phyloP scores from a whole-genome alignment of 2,888 invertebrate genomes.

The Amaurobius ferox region DNA sequence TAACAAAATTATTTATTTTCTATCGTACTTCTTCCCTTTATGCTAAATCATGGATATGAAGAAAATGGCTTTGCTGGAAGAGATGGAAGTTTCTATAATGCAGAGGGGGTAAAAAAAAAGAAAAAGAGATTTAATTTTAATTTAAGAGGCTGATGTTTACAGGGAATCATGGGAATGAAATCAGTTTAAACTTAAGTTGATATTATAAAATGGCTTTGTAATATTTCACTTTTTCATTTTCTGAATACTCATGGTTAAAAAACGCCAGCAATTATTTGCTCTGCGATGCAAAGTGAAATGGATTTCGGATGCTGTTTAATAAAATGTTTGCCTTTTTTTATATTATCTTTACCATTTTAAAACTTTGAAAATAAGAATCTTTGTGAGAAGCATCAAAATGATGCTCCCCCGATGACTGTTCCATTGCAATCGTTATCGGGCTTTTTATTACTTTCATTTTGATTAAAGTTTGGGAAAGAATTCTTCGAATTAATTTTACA shows the following conservation, averaged over 20 bases:
- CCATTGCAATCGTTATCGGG: background rate
- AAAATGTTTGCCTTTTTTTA: background rate
- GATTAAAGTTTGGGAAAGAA: background rate
- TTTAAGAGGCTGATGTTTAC: background rate
- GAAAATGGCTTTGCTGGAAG: too few relatives aligned
- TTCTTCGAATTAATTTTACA: background rate
- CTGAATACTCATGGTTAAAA: background rate
- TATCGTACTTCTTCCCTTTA: background rate
- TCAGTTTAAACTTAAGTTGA: background rate
- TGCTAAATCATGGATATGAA: background rate
- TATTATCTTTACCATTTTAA: background rate
- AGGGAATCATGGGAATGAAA: background rate
- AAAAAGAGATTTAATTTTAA: slow-evolving; percentile 8
- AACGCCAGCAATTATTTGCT: background rate
- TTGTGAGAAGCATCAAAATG: background rate
- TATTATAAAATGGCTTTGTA: background rate
- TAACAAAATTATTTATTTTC: slow-evolving; percentile 3
- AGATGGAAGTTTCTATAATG: too few relatives aligned
- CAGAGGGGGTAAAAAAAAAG: too few relatives aligned
- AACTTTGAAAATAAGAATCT: background rate
- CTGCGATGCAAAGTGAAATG: background rate
- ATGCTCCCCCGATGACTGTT: background rate
- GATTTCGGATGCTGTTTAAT: background rate
- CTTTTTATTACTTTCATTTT: background rate
- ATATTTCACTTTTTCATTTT: background rate